Evolutionary conservation across 2,888 invertebrate species (phyloP), one percentile per base, ranked within the genome.

Genomic region (Oligia latruncula): DNA sequence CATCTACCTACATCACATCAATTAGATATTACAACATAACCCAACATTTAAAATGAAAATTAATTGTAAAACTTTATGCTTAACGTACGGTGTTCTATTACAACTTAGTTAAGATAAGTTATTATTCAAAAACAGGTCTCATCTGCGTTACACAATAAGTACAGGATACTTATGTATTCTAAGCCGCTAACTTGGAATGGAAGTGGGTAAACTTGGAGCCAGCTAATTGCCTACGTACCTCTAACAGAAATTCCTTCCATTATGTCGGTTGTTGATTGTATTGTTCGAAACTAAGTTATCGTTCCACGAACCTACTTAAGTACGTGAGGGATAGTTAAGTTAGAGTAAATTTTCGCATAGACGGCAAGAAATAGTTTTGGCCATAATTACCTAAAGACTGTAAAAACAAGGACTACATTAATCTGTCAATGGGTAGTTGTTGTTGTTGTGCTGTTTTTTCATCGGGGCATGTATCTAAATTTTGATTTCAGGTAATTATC

Each of bases 201-300:
- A 81, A 82, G 84, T 87, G 81, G 86, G 86, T 81, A 82, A 89
- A 90, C 66, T 90, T 89, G 76, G 75, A 80, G 82, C 74, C 66
- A 85, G 73, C 89, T 90, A 89, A 89, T 90, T 90, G 88, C 87
- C 78, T 75, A 74, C 84, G 82, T 87, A 88, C 82, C 84, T 90
- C 79, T 75, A 65, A 72, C 74, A 83, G 84, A 87, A 86, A 90
- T 86, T 87, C 80, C 86, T 83, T 81, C 85, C 85, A 90, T 83
- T 89, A 88, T 83, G 86, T 78, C 68, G 43, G 82, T 84, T 79
- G 87, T 89, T 87, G 85, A 87, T 88, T 86, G 89, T 86, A 88
- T 87, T 90, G 87, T 89, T 90, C 74, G 43, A 55, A 88, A 87
- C 83, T 86, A 84, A 85, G 74, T 88, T 87, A 86, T 85, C 74